These are phyloP conservation scores for Proteles cristata DNA, from an alignment of 2,113 vertebrate genomes.

Conservation along the genomic window DNA sequence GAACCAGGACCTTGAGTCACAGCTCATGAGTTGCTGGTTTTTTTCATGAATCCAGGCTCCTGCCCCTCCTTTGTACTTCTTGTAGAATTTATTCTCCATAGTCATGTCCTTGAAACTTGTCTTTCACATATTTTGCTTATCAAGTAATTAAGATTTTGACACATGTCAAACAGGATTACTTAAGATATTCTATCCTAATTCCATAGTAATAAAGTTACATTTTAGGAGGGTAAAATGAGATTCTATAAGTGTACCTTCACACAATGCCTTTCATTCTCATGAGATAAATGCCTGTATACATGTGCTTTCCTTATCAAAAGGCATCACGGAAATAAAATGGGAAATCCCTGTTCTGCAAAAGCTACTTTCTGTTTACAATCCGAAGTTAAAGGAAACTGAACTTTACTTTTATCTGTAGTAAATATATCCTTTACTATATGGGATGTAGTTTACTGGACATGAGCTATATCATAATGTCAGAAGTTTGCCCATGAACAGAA, in stretches of 20 bases:
- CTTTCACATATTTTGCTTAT: not conserved
- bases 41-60: not conserved
- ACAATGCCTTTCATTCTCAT: not conserved
- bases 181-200: not conserved
- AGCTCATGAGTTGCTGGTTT: not conserved
- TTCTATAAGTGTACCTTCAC: not conserved
- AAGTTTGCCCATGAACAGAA: not conserved
- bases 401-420: not conserved
- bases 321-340: not conserved
- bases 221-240: not conserved
- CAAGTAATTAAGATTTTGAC: not conserved
- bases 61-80: not conserved
- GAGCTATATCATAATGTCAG: not conserved
- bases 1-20: not conserved
- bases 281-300: not conserved
- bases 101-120: not conserved
- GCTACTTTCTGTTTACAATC: slow-evolving; percentile 13
- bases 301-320: not conserved
- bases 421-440: not conserved
- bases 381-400: slow-evolving; percentile 25
- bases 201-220: not conserved
- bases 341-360: not conserved
- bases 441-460: not conserved
- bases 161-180: not conserved
- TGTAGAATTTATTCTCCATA: not conserved